Evolutionary conservation across 2,113 vertebrate species (phyloP).

Genomic region (Pipa parva): DNA sequence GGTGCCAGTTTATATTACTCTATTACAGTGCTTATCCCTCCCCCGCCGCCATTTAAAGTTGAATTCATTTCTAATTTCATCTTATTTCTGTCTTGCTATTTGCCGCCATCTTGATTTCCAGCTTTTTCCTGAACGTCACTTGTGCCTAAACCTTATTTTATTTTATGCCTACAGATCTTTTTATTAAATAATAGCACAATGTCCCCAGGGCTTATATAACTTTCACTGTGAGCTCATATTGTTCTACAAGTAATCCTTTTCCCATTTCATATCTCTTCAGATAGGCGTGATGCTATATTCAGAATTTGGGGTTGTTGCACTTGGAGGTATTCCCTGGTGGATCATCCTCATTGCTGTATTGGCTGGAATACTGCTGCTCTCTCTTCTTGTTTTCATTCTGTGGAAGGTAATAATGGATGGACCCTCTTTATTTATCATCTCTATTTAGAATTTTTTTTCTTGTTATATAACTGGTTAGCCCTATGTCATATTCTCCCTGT

Average conservation of each 20-base stretch:
- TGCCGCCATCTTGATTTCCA: no score
- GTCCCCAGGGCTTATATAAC: no score
- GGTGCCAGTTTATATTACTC: slow-evolving; percentile 53
- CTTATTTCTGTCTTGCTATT: no score
- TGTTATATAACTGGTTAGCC: background rate
- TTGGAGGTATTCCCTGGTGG: slow-evolving; percentile 82
- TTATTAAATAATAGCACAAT: no score
- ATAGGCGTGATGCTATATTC: slow-evolving; percentile 81
- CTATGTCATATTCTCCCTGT: background rate
- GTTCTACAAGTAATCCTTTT: no score
- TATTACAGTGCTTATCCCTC: background rate
- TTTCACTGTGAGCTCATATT: no score
- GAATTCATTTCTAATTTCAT: no score
- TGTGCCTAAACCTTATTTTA: no score
- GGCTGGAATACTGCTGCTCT: slow-evolving; percentile 75
- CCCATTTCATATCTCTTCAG: slow-evolving; percentile 49
- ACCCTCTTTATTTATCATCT: no score
- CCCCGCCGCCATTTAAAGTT: background rate
- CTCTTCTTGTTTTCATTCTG: slow-evolving; percentile 73
- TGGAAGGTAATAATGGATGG: slow-evolving; percentile 80
- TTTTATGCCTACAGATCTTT: no score
- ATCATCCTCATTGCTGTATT: slow-evolving; percentile 81
- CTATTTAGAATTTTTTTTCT: no score
- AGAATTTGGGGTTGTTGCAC: slow-evolving; percentile 66
- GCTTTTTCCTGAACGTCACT: no score